Evolutionary conservation across 2,888 invertebrate genomes (phyloP).

Genomic region (Coremacera marginata): DNA sequence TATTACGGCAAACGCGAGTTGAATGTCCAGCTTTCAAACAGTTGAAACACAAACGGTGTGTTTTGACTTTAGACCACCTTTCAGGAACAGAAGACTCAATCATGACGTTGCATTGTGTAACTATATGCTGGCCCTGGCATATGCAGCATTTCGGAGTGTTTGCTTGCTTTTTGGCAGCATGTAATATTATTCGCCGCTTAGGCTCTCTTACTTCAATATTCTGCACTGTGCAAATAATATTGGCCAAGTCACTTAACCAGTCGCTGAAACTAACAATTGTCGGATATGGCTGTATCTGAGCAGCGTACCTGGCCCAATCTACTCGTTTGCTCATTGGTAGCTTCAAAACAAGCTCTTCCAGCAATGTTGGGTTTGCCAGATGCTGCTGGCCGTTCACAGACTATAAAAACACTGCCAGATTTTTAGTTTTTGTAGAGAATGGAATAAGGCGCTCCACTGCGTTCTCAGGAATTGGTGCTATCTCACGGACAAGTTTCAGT

Average conservation of each 20-base stretch:
- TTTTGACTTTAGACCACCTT: too few relatives aligned
- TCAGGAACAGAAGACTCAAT: too few relatives aligned
- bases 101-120: too few relatives aligned
- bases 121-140: too few relatives aligned
- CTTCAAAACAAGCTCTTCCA: background rate
- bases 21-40: constrained; percentile 33
- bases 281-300: background rate
- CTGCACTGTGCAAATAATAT: too few relatives aligned
- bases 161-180: too few relatives aligned
- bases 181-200: too few relatives aligned
- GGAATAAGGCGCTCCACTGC: constrained; percentile 37
- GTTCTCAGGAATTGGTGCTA: constrained; percentile 36
- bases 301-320: background rate
- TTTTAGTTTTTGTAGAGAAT: constrained; percentile 40
- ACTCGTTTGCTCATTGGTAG: background rate
- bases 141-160: too few relatives aligned
- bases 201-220: too few relatives aligned
- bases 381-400: background rate
- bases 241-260: constrained; percentile 45
- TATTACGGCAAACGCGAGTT: constrained; percentile 13
- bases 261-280: background rate
- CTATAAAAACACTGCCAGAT: background rate
- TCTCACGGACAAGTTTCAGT: constrained; percentile 37
- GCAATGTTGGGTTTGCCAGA: background rate
- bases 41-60: background rate